Evolutionary conservation across 2,888 invertebrate species (phyloP).

Genomic region (Tridacna gigas): DNA sequence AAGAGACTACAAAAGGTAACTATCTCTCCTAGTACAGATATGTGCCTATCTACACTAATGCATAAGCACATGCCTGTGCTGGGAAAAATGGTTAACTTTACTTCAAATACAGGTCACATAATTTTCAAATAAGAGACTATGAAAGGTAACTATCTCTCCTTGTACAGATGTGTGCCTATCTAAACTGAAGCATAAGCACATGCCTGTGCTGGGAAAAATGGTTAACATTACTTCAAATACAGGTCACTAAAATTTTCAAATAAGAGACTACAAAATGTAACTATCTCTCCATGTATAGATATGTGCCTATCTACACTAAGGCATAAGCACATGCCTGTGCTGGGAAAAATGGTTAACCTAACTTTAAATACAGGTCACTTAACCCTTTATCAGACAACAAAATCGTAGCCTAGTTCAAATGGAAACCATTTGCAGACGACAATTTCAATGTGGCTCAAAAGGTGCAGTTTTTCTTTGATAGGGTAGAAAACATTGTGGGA

Average conservation of each 20-base stretch:
- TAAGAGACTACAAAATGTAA: too few species aligned
- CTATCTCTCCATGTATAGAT: conserved; percentile 1
- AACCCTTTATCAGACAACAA: too few species aligned
- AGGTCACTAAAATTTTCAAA: too few species aligned
- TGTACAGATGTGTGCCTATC: conserved; percentile 24
- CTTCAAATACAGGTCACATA: too few species aligned
- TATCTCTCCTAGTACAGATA: conserved; percentile 8
- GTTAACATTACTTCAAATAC: background rate
- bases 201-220: conserved; percentile 42
- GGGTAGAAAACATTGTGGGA: background rate
- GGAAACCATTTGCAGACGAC: too few species aligned
- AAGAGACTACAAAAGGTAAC: background rate
- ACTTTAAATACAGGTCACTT: background rate
- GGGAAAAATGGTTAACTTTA: background rate
- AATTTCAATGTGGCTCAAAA: too few species aligned
- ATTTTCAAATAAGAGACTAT: too few species aligned
- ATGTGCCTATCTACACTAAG: background rate
- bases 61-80: conserved; percentile 24
- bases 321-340: conserved; percentile 54
- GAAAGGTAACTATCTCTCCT: background rate
- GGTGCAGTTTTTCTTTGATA: too few species aligned
- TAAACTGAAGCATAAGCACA: conserved; percentile 21
- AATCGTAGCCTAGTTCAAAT: too few species aligned
- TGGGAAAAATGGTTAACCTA: conserved; percentile 3
- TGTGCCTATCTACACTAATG: background rate